phyloP scores from a whole-genome alignment of 2,113 vertebrate species.

The Atlantisia rogersi region DNA sequence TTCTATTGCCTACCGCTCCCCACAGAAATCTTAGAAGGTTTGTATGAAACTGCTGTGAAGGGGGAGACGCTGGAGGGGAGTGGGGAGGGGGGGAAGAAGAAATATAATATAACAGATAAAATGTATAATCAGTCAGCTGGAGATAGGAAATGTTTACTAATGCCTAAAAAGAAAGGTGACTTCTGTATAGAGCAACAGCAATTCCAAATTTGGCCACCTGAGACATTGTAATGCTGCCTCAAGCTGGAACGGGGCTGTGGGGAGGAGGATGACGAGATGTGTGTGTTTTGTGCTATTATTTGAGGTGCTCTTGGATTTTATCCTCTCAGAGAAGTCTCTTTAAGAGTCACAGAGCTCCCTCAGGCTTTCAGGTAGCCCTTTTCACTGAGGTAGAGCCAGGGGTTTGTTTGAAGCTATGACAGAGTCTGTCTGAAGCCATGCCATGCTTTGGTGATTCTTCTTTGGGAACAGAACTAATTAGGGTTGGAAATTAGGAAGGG shows the following conservation, averaged over 20 bases:
- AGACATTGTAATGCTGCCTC: neutral
- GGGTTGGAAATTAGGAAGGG: neutral
- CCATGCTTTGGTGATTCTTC: fast-evolving
- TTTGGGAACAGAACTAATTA: neutral
- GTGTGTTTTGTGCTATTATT: neutral
- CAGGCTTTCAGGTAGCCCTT: neutral
- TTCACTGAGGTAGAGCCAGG: neutral
- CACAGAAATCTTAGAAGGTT: slow-evolving; percentile 60
- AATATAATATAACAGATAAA: slow-evolving; percentile 50
- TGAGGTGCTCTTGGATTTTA: neutral
- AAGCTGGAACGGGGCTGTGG: neutral
- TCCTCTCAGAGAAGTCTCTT: neutral
- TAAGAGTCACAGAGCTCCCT: neutral
- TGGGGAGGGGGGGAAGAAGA: neutral
- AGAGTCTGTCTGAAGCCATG: neutral
- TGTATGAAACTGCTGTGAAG: neutral
- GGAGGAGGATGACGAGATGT: neutral
- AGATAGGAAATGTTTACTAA: slow-evolving; percentile 58
- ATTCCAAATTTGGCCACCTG: neutral
- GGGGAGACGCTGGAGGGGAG: neutral
- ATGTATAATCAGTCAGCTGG: slow-evolving; percentile 64
- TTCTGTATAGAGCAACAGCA: slow-evolving; percentile 10
- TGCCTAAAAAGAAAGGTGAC: slow-evolving; percentile 62
- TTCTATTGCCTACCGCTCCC: slow-evolving; percentile 66
- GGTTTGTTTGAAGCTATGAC: neutral